Evolutionary conservation across 2,888 invertebrate species (phyloP).

Genomic region (Caenorhabditis sulstoni): DNA sequence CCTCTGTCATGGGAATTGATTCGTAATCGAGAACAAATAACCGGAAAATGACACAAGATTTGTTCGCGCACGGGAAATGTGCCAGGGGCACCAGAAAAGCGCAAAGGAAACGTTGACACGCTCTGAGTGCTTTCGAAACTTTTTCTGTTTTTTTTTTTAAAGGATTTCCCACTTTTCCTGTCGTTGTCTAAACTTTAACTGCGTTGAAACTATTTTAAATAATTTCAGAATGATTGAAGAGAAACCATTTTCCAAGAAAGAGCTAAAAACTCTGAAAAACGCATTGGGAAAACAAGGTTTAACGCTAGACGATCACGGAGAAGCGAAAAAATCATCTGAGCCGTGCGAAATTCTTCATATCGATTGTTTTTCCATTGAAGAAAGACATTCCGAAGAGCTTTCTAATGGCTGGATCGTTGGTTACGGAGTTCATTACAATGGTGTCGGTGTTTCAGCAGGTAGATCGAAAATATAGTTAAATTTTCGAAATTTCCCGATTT

Average conservation of each 20-base stretch:
- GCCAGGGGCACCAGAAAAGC: not conserved
- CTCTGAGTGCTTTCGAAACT: slow-evolving; percentile 1
- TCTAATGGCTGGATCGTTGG: slow-evolving; percentile 71
- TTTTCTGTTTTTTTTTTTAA: slow-evolving; percentile 9
- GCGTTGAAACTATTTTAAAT: no score
- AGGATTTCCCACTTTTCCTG: not conserved
- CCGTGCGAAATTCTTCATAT: slow-evolving; percentile 29
- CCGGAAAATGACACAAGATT: not conserved
- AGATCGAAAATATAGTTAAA: not conserved
- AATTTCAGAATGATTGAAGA: no score
- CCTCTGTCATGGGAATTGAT: slow-evolving; percentile 45
- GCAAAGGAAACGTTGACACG: slow-evolving; percentile 3
- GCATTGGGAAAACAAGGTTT: slow-evolving; percentile 46
- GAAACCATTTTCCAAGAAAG: slow-evolving; percentile 22
- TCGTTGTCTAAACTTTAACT: not conserved
- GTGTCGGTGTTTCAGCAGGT: slow-evolving; percentile 58
- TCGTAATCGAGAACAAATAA: slow-evolving; percentile 7
- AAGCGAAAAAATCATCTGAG: slow-evolving; percentile 1
- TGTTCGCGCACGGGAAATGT: slow-evolving; percentile 3
- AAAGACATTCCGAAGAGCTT: slow-evolving; percentile 2
- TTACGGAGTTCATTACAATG: slow-evolving; percentile 68
- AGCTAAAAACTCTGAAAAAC: slow-evolving; percentile 44
- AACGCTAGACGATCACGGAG: slow-evolving; percentile 26
- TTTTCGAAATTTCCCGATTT: not conserved
- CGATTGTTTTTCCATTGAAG: slow-evolving; percentile 31